A percentile compares a stretch with the other conserved stretches of the same genome.
These are phyloP conservation scores for Myocastor coypus DNA, from an alignment of 2,113 vertebrate species.

Conservation along the genomic window DNA sequence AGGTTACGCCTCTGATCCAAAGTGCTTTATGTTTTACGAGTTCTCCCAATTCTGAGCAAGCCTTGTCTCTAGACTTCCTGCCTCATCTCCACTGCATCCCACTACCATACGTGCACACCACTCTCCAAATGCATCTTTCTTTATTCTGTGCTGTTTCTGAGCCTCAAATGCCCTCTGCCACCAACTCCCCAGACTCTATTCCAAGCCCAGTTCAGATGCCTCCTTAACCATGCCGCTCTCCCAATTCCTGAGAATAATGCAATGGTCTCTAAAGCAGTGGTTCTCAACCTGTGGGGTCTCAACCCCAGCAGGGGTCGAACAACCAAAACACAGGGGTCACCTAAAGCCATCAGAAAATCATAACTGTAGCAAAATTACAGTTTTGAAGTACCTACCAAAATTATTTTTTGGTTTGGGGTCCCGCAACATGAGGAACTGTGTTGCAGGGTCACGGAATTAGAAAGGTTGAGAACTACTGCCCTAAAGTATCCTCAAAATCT, in stretches of 20 bases:
- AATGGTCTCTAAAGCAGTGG: too few species aligned
- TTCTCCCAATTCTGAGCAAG: slow-evolving; percentile 4
- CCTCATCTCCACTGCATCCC: not conserved
- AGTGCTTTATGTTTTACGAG: not conserved
- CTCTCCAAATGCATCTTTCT: not conserved
- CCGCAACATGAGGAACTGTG: too few species aligned
- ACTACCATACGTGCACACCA: not conserved
- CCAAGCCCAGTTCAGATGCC: not conserved
- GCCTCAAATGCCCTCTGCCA: not conserved
- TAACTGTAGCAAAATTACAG: too few species aligned
- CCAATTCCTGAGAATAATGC: slow-evolving; percentile 2
- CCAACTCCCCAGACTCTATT: not conserved
- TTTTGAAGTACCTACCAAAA: too few species aligned
- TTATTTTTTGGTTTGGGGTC: too few species aligned
- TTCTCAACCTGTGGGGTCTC: too few species aligned
- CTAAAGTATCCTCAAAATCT: not conserved
- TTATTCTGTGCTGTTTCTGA: not conserved
- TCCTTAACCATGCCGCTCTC: not conserved
- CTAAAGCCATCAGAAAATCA: too few species aligned
- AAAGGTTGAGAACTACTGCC: too few species aligned
- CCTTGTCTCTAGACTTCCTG: not conserved
- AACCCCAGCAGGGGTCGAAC: too few species aligned
- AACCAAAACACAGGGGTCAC: too few species aligned
- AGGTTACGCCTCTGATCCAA: not conserved
- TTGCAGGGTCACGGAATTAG: too few species aligned